Percentiles rank a stretch among this genome's conserved stretches.
These are phyloP conservation scores for Druceiella hillmani DNA, from an alignment of 2,888 invertebrate genomes.

Conservation along the genomic window DNA sequence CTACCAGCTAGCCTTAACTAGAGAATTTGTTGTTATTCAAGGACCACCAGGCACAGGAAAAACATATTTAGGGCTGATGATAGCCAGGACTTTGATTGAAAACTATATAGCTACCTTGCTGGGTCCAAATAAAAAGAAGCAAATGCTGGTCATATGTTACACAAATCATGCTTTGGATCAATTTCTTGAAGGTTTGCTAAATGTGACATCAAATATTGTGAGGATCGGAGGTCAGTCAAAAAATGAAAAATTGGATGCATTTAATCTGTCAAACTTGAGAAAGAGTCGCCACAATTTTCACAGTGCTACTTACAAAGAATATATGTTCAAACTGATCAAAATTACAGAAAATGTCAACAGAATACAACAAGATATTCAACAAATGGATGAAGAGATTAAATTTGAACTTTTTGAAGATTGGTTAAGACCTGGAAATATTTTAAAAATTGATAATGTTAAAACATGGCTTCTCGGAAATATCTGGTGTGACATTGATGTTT, in stretches of 20 bases:
- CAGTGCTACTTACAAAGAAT: no score
- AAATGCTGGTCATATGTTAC: slow-evolving; percentile 71
- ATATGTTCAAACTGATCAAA: no score
- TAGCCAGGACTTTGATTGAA: slow-evolving; percentile 59
- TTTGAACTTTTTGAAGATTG: no score
- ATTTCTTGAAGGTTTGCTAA: slow-evolving; percentile 64
- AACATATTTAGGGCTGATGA: slow-evolving; percentile 69
- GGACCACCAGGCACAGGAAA: slow-evolving; percentile 88
- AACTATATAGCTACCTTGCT: slow-evolving; percentile 41
- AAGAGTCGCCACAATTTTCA: no score
- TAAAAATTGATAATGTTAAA: no score
- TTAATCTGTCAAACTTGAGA: no score
- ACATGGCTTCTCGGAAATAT: no score
- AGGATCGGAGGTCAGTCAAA: slow-evolving; percentile 66
- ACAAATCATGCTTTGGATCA: slow-evolving; percentile 86
- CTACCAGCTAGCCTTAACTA: slow-evolving; percentile 58
- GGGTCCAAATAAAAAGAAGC: slow-evolving; percentile 31
- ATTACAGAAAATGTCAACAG: no score
- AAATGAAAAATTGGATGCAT: slow-evolving; percentile 45
- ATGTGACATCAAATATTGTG: slow-evolving; percentile 53
- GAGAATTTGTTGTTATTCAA: slow-evolving; percentile 71
- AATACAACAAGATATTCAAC: no score
- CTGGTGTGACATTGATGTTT: no score
- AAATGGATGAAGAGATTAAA: no score
- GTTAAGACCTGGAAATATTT: no score